Conservation (phyloP, 2,888 invertebrate species). For the Xestia c-nigrum region DNA sequence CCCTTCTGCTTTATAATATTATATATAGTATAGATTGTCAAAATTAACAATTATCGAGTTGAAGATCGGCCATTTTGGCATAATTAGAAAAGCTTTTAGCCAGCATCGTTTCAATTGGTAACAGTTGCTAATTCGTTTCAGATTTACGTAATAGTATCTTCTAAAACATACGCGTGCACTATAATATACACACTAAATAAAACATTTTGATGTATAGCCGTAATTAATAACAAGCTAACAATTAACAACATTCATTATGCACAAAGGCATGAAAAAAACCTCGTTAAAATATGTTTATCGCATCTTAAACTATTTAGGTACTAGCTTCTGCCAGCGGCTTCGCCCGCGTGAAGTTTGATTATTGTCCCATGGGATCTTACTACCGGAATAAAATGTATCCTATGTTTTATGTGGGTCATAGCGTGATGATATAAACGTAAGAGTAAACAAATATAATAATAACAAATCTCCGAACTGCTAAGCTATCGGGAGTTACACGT, state of each 20-base stretch:
- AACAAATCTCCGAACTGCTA: no score
- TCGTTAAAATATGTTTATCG: slow-evolving; percentile 17
- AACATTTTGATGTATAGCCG: slow-evolving; percentile 13
- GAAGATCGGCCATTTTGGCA: background rate
- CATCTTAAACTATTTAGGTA: slow-evolving; percentile 21
- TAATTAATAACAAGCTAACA: slow-evolving; percentile 15
- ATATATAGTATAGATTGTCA: background rate
- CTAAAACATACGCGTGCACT: background rate
- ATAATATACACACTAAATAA: background rate
- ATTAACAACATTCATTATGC: slow-evolving; percentile 13
- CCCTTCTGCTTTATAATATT: no score
- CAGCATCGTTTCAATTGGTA: background rate
- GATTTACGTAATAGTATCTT: slow-evolving; percentile 7
- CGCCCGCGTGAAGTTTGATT: no score
- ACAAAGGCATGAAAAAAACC: slow-evolving; percentile 21
- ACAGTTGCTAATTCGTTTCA: no score
- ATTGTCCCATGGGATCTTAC: no score
- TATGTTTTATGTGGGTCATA: no score
- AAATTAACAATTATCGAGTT: background rate
- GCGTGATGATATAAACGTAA: no score
- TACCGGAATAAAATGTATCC: no score
- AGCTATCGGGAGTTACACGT: no score
- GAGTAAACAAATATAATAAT: no score
- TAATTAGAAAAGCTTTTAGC: background rate
- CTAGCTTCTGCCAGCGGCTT: no score